Evolutionary conservation across 2,888 invertebrate genomes (phyloP), one percentile per base, ranked within the genome.

Genomic region (Limnephilus marmoratus): DNA sequence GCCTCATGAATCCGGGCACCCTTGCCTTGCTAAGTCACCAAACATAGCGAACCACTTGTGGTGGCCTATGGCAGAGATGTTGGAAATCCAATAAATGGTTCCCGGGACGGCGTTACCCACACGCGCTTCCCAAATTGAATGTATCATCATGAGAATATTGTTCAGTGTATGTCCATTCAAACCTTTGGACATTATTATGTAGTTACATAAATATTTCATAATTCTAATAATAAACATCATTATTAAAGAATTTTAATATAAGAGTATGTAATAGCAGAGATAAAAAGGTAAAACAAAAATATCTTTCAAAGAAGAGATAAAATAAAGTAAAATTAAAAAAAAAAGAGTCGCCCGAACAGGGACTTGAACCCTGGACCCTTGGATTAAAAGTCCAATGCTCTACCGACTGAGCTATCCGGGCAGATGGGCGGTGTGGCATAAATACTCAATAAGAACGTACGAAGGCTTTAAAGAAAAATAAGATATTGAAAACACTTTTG

Each of bases 301-400:
- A 37, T 24, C 5, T 37, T 13, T 24, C 3, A 41, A 85, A 41
- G n/a, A n/a, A 41, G 12, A 81, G 24, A n/a, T 7, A 81, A 29
- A 45, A 31, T 34, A 89, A 82, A 18, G 29, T 34, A 31, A 88
- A 88, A 92, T 31, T 49, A 31, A 31, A 2, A 89, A 90, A 93
- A 91, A 88, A 88, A 13, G n/a, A 97, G 97, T 97, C 97, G 97
- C 97, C 97, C 97, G 97, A 92, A 92, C 92, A 97, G 97, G 97
- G 97, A 97, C 97, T 97, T 97, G 97, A 97, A 97, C 97, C 97
- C 97, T 97, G 97, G 97, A 97, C 97, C 97, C 97, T 97, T 97
- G 97, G 97, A 97, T 97, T 97, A 97, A 97, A 97, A 97, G 97
- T 97, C 97, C 97, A 97, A 97, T 97, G 97, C 97, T 97, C 97